phyloP scores from a whole-genome alignment of 2,113 vertebrate species.

The Petrocephalus microphthalmus region DNA sequence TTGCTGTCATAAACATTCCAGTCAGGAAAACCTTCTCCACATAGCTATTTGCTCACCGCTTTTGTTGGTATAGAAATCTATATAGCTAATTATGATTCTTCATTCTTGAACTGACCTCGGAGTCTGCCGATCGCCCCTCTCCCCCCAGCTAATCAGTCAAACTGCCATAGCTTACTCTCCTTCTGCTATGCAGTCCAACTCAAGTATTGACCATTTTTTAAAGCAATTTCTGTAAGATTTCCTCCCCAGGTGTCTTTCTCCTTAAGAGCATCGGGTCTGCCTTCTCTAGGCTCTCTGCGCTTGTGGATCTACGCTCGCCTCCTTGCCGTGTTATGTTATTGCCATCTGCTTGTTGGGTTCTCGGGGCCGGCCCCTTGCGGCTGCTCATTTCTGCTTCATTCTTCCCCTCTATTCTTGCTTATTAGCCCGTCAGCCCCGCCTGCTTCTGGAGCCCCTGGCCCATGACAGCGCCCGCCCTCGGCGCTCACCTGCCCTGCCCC shows the following conservation, averaged over 20 bases:
- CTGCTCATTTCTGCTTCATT: conserved; percentile 5
- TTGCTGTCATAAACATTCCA: background rate
- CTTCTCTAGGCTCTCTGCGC: background rate
- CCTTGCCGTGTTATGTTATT: background rate
- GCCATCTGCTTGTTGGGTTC: background rate
- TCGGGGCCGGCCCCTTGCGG: background rate
- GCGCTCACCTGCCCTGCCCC: background rate
- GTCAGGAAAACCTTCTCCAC: background rate
- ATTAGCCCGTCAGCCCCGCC: background rate
- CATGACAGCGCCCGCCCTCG: background rate
- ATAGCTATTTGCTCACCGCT: background rate
- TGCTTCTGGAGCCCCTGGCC: background rate
- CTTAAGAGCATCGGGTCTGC: background rate
- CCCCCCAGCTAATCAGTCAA: background rate
- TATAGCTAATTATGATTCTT: background rate
- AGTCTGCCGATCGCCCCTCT: background rate
- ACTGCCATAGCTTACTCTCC: background rate
- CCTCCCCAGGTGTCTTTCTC: background rate
- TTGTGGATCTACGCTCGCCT: background rate
- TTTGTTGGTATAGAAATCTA: background rate
- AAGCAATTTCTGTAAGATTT: background rate
- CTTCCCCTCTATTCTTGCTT: background rate
- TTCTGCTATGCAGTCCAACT: background rate
- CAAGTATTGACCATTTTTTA: background rate
- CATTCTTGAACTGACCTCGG: background rate